Conservation (phyloP, 1,140 invertebrate species). For the Nomia melanderi region DNA sequence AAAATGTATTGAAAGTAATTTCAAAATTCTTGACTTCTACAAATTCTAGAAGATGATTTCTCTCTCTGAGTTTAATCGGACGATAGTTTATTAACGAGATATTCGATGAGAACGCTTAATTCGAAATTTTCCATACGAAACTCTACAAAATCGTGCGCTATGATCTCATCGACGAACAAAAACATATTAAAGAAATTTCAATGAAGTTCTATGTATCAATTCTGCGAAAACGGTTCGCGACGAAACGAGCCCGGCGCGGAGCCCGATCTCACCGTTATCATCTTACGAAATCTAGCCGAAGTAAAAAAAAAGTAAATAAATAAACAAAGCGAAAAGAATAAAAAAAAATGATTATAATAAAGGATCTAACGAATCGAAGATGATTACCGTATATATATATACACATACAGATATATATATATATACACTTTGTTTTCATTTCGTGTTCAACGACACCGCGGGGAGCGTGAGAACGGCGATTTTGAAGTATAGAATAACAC, state of each 20-base stretch:
- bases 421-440: constrained; percentile 1
- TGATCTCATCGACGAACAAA: no score
- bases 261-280: constrained; percentile 12
- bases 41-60: no score
- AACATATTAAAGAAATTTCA: no score
- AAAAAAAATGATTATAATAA: no score
- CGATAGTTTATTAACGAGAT: no score
- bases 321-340: not conserved
- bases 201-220: no score
- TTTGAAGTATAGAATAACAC: constrained; percentile 29
- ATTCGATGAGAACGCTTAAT: no score
- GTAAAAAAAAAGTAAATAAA: not conserved
- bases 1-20: no score
- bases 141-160: no score
- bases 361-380: constrained; percentile 20
- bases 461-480: constrained; percentile 24
- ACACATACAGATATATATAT: not conserved
- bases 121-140: no score
- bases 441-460: constrained; percentile 30
- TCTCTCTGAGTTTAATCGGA: no score
- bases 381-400: not conserved
- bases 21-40: no score
- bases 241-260: constrained; percentile 1
- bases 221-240: not conserved
- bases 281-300: constrained; percentile 23